phyloP scores from a whole-genome alignment of 2,797 vertebrate species.

The Masticophis lateralis region DNA sequence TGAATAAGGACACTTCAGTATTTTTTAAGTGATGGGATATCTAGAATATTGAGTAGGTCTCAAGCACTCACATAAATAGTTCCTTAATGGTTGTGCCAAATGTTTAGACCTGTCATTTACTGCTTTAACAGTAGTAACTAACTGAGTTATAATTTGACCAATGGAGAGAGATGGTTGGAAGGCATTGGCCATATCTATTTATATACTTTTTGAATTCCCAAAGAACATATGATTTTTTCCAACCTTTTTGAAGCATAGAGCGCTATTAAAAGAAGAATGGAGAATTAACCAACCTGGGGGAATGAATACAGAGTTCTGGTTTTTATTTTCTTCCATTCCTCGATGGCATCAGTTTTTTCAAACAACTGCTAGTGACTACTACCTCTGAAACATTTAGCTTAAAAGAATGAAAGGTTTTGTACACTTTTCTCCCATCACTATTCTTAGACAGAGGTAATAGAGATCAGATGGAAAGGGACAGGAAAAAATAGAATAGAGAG shows the following conservation, averaged over 20 bases:
- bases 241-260: neutral
- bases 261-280: neutral
- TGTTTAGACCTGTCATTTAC: neutral
- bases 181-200: neutral
- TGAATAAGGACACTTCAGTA: neutral
- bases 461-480: neutral
- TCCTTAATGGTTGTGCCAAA: neutral
- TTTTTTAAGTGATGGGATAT: neutral
- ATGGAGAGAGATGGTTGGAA: neutral
- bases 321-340: neutral
- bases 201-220: neutral
- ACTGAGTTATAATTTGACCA: neutral
- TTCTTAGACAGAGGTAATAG: neutral
- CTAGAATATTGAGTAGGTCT: neutral
- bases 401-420: neutral
- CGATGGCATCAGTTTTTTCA: neutral
- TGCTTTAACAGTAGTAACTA: neutral
- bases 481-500: neutral
- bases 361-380: neutral
- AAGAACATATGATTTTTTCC: neutral
- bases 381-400: neutral
- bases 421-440: neutral
- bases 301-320: neutral
- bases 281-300: neutral
- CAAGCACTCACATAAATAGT: neutral